Conservation (phyloP, 2,797 vertebrate species). For the Onychomys leucogaster region DNA sequence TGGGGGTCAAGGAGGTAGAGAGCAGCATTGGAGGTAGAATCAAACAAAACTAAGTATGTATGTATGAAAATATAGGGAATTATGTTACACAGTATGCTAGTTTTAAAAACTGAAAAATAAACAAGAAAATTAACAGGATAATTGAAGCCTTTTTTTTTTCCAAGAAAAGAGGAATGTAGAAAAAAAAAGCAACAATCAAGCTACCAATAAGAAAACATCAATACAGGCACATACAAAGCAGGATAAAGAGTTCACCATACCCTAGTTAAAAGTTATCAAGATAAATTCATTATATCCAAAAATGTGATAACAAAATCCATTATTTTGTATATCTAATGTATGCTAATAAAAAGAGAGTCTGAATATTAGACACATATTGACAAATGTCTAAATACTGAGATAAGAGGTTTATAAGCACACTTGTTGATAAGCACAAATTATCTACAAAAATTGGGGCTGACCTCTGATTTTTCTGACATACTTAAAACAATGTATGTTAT, state of each 20-base stretch:
- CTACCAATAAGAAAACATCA: background rate
- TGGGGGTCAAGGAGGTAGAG: background rate
- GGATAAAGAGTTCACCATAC: slow-evolving; percentile 21
- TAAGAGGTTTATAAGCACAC: background rate
- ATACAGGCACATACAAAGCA: background rate
- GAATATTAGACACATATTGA: background rate
- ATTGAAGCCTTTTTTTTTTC: background rate
- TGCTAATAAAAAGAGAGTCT: background rate
- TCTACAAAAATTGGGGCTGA: background rate
- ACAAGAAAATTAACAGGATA: slow-evolving; percentile 1
- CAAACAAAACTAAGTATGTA: background rate
- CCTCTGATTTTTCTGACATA: background rate
- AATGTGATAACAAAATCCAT: background rate
- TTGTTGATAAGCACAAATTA: background rate
- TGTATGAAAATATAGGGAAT: no score
- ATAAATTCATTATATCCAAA: background rate
- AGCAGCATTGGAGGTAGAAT: background rate
- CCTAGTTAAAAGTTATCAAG: background rate
- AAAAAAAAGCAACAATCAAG: slow-evolving; percentile 44
- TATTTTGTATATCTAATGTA: background rate
- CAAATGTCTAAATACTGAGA: background rate
- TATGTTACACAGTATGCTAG: background rate
- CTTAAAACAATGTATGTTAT: background rate
- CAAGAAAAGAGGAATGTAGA: background rate
- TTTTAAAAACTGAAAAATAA: background rate